phyloP scores from a whole-genome alignment of 2,113 vertebrate genomes.

The Aix galericulata region DNA sequence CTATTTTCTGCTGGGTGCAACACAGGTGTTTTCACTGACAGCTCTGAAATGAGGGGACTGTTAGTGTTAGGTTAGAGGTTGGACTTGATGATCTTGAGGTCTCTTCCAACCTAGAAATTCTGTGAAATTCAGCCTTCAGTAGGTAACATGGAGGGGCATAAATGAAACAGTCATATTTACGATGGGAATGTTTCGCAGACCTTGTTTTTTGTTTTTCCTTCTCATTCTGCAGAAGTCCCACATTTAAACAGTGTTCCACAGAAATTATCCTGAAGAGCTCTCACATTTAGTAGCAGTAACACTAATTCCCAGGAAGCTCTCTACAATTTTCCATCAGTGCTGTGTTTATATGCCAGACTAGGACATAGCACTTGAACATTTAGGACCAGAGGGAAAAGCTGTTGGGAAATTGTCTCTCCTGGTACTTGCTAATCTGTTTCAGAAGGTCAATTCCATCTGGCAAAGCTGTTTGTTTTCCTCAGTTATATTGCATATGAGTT shows the following conservation, averaged over 20 bases:
- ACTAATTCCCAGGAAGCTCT: not conserved
- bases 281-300: not conserved
- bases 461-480: not conserved
- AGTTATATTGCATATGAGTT: not conserved
- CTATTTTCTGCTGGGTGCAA: not conserved
- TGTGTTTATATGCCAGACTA: not conserved
- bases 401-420: not conserved
- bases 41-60: too few relatives aligned
- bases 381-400: not conserved
- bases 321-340: not conserved
- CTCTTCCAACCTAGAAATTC: too few relatives aligned
- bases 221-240: not conserved
- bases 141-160: not conserved
- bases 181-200: not conserved
- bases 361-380: not conserved
- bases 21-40: not conserved
- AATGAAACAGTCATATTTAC: not conserved
- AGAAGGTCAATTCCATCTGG: not conserved
- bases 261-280: not conserved
- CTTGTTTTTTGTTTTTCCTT: not conserved
- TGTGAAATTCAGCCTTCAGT: not conserved
- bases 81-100: too few relatives aligned
- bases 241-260: not conserved
- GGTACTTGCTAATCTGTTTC: not conserved
- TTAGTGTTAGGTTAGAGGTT: too few relatives aligned